These are phyloP conservation scores for Epizoanthus fatuus DNA, from an alignment of 92 coral and sea anemone species.

Conservation along the genomic window DNA sequence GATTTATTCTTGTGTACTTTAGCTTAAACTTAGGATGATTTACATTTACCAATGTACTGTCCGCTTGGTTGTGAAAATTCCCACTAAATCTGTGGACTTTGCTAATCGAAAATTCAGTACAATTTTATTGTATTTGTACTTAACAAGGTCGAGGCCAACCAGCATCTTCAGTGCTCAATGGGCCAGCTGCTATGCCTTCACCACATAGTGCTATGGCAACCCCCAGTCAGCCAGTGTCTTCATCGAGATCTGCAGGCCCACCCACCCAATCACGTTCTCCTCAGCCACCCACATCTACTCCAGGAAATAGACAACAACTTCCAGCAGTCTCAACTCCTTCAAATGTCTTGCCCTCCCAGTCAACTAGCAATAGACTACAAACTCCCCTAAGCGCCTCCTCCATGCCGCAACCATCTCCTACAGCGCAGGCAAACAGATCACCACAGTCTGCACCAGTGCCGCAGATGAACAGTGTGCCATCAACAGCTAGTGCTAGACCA, in stretches of 20 bases:
- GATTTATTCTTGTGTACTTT: too few relatives aligned
- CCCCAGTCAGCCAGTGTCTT: neutral
- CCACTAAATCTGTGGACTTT: too few relatives aligned
- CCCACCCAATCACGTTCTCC: neutral
- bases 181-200: neutral
- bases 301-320: neutral
- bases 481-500: neutral
- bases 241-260: too few relatives aligned
- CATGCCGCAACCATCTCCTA: neutral
- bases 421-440: conserved; percentile 4
- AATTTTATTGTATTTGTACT: neutral
- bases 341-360: neutral
- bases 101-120: too few relatives aligned
- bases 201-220: neutral
- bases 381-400: neutral
- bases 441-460: conserved; percentile 6
- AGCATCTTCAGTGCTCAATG: neutral
- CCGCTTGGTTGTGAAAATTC: too few relatives aligned
- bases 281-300: neutral
- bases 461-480: neutral
- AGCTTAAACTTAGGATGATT: too few relatives aligned
- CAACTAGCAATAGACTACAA: conserved; percentile 9
- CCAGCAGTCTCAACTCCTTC: neutral
- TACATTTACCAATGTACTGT: too few relatives aligned
- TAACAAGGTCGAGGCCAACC: conserved; percentile 16